Conservation (phyloP, 2,888 invertebrate genomes). For the Cryptocephalus primarius region DNA sequence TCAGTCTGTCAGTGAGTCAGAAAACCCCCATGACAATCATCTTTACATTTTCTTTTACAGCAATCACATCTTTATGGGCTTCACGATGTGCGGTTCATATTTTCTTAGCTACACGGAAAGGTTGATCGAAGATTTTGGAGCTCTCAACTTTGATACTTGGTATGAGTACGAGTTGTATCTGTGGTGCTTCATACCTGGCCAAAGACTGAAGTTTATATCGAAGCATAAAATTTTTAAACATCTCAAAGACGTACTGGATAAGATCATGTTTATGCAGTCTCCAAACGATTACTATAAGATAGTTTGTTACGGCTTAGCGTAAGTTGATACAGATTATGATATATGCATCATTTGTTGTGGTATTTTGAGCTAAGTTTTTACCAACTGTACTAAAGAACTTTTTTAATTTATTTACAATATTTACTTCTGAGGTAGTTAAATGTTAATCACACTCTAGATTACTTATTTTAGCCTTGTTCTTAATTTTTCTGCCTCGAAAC, state of each 20-base stretch:
- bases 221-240: constrained; percentile 36
- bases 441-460: too few species aligned
- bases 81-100: constrained; percentile 89
- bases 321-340: constrained; percentile 26
- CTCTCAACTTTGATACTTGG: constrained; percentile 18
- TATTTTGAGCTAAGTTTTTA: too few species aligned
- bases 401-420: too few species aligned
- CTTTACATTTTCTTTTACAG: constrained; percentile 36
- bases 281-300: constrained; percentile 54
- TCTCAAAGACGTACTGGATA: constrained; percentile 36
- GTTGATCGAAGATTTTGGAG: constrained; percentile 17
- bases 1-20: too few species aligned
- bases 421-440: too few species aligned
- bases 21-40: too few species aligned
- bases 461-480: too few species aligned
- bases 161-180: constrained; percentile 34
- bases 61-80: constrained; percentile 88
- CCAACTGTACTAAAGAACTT: too few species aligned
- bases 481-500: too few species aligned
- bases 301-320: constrained; percentile 59
- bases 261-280: constrained; percentile 61
- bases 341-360: too few species aligned
- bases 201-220: constrained; percentile 27
- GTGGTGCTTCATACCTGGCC: constrained; percentile 36
- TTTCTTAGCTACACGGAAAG: constrained; percentile 68